Conservation (phyloP, 2,113 vertebrate species). For the Castor canadensis region DNA sequence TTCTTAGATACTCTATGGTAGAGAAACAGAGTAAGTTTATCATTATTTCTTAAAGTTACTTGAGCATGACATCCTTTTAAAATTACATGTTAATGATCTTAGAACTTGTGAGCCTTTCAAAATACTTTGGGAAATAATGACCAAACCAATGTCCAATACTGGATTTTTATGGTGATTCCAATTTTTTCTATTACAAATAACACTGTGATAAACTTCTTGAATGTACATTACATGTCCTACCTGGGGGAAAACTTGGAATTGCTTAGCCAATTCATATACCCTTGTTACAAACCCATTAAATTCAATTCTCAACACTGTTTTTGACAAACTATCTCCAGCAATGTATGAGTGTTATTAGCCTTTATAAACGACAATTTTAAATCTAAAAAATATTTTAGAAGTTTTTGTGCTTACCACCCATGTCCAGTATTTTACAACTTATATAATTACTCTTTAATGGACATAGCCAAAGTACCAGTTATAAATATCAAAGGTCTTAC, state of each 20-base stretch:
- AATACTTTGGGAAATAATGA: conserved; percentile 29
- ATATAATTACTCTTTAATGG: not conserved
- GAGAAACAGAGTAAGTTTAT: not conserved
- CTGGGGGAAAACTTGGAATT: conserved; percentile 1
- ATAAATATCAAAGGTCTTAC: conserved; percentile 39
- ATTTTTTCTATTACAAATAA: conserved; percentile 16
- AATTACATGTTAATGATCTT: not conserved
- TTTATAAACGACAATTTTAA: conserved; percentile 15
- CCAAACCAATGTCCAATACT: not conserved
- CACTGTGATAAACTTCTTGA: not conserved
- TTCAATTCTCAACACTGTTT: not conserved
- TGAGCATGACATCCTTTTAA: not conserved
- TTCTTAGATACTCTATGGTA: not conserved
- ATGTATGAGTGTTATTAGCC: not conserved
- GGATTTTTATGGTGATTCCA: not conserved
- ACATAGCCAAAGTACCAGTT: not conserved
- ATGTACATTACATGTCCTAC: not conserved
- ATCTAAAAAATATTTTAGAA: conserved; percentile 25
- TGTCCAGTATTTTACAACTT: not conserved
- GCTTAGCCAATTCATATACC: not conserved
- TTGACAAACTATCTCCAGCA: not conserved
- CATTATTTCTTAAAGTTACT: not conserved
- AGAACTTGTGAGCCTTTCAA: conserved; percentile 4
- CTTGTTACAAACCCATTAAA: not conserved
- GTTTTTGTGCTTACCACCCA: not conserved